Conservation (phyloP, 2,113 vertebrate genomes). For the Callocephalon fimbriatum region DNA sequence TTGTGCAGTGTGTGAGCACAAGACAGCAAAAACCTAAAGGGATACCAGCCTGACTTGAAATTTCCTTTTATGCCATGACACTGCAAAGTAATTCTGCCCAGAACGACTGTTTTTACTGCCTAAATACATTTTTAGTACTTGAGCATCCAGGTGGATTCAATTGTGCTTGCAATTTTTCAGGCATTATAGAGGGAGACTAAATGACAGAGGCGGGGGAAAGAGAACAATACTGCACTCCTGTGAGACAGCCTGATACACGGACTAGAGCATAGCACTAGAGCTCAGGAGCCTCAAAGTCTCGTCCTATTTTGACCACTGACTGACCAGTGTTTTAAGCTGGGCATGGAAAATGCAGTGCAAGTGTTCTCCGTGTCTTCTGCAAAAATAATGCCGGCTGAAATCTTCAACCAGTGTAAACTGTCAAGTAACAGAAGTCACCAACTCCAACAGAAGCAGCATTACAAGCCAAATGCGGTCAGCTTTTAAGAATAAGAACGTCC, state of each 20-base stretch:
- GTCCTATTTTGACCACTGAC: neutral
- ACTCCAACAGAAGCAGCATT: neutral
- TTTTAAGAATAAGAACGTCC: neutral
- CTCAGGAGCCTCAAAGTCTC: neutral
- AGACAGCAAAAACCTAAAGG: neutral
- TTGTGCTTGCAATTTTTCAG: conserved; percentile 32
- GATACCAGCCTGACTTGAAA: neutral
- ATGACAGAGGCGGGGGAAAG: neutral
- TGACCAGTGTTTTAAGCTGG: neutral
- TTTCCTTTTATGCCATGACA: conserved; percentile 9
- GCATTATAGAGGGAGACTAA: neutral
- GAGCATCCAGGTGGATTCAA: conserved; percentile 22
- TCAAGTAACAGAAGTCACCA: neutral
- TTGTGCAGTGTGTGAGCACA: neutral
- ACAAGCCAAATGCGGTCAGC: neutral
- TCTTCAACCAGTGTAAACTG: neutral
- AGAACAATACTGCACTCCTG: neutral
- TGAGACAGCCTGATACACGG: neutral
- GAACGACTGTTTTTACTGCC: conserved; percentile 33
- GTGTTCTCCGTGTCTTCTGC: neutral
- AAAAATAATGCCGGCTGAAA: conserved; percentile 5
- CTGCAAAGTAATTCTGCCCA: conserved; percentile 1
- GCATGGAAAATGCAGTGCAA: neutral
- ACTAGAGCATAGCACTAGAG: neutral
- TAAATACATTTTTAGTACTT: conserved; percentile 24